Base-by-base conservation (phyloP, 2,888 invertebrate species). In the Drosophila pseudotakahashii region DNA sequence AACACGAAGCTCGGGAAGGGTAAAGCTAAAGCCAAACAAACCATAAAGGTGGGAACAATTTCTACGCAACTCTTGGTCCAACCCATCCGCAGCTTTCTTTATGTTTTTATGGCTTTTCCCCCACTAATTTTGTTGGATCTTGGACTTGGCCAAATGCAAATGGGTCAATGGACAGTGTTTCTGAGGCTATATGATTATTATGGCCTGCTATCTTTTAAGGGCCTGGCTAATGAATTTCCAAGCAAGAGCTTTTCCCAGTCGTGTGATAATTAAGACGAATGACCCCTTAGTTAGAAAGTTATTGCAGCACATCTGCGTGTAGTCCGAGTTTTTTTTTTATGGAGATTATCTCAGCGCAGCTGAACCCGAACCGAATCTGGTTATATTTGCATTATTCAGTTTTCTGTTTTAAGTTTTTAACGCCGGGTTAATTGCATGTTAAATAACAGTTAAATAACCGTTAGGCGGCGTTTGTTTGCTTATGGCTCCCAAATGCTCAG, bases 401-500 rank as follows among this genome's bases (percentile, higher is more conserved):
- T 62, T 85, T 73, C 62, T 36, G 41, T 64, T 64, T 63, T 51
- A 37, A 63, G 60, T 71, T 62, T 74, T 54, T 84, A 62, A 72
- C 68, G 59, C 52, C 53, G 62, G 77, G 87, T 85, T 89, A 86
- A 89, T 86, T 86, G 77, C 85, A 84, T 78, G 79, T 87, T 84
- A 84, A 87, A 77, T 87, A 89, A 89, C 89, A 79, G 84, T 89
- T 88, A 83, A 84, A 73, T 77, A 79, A 89, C 89, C 76, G 89
- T 72, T 74, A 74, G 70, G 44, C 50, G 32, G 54, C 34, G 37
- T 45, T 57, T 62, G 32, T 45, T 50, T 69, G 69, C 63, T 59
- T 51, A 55, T 85, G 79, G 14, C 45, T 34, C 32, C 64, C 64
- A 51, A 66, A 67, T 47, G 53, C 45, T 53, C 75, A 74, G 61